Evolutionary conservation across 2,888 invertebrate genomes (phyloP), one percentile per base, ranked within the genome.

Genomic region (Drosophila atripex): DNA sequence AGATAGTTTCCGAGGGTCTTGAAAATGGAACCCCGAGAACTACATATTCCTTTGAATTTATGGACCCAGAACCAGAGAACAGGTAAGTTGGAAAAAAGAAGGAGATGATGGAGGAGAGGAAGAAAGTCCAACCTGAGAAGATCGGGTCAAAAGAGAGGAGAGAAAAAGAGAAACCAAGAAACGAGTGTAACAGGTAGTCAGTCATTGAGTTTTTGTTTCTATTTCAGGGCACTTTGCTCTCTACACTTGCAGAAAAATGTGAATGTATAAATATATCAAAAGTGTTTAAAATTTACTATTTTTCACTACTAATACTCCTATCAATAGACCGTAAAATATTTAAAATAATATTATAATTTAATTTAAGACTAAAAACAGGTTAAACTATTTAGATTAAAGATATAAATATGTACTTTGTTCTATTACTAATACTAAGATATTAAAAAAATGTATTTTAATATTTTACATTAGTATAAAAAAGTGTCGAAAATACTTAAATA

Each of bases 141-240:
- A 49, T 28, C 23, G 25, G 47, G n/a, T 9, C 3, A n/a, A 23
- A n/a, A 47, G 43, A 43, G 43, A 43, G 43, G 5, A 12, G 25
- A 25, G 9, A 7, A 32, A 9, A 39, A 9, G 21, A 11, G 25
- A 18, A 39, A 30, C 32, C 18, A 23, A 69, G 41, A 51, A 72
- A 64, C 73, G 68, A 71, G 82, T 80, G 78, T 77, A 82, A 85
- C 80, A 82, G 85, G 80, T 82, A 82, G 79, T 69, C 59, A 11
- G 28, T 28, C 28, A 18, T 41, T 41, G 58, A 47, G 46, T 25
- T 38, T n/a, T 55, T 18, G 49, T 56, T 56, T 18, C 56, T 28
- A 21, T 35, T 16, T 14, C 30, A 32, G 16, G 23, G 32, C n/a
- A 25, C 32, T 38, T 45, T 45, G 28, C 25, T 18, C 16, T 16